Evolutionary conservation across 2,888 invertebrate genomes (phyloP), one percentile per base, ranked within the genome.

Genomic region (Ashinkailepas kermadecensis): DNA sequence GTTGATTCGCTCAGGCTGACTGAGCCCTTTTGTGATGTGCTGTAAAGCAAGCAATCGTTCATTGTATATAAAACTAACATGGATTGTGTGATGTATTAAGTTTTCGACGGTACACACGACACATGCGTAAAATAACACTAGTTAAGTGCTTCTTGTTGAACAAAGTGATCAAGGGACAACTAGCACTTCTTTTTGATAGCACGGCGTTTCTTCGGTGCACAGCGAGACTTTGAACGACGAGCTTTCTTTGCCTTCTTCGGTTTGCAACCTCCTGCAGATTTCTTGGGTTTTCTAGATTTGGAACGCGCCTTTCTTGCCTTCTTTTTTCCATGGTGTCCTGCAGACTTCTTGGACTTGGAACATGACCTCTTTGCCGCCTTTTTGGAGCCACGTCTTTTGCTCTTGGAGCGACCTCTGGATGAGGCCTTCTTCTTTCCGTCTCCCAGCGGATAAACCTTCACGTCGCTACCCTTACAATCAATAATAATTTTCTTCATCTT

Each of bases 181-280:
- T 56, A 74, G 74, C 74, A 74, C 56, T 56, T 74, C 74, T 39
- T 70, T 15, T 74, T 74, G 11, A 70, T 15, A 70, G 39, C 70
- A 23, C 39, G 70, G 13, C 70, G 70, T 21, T 74, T 74, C 74
- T 74, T 74, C 21, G 56, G 70, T 15, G 70, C 70, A 15, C 70
- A 70, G 25, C 15, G 39, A 15, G 70, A 70, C 10, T 15, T 39
- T 6, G 70, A 70, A 18, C 62, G 62, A 15, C 62, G 62, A 4
- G 62, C 65, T 18, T 12, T n/a, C 74, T 23, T 74, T 21, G 13
- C 13, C 74, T 74, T 74, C 54, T 74, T 74, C 7, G 59, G 59
- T 59, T 59, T 59, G 59, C 59, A 59, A 15, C 59, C 59, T 59
- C 59, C 59, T 13, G 39, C 39, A 4, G 39, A 39, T 39, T 39